Evolutionary conservation across 2,113 vertebrate species (phyloP).

Genomic region (Synchiropus splendidus): DNA sequence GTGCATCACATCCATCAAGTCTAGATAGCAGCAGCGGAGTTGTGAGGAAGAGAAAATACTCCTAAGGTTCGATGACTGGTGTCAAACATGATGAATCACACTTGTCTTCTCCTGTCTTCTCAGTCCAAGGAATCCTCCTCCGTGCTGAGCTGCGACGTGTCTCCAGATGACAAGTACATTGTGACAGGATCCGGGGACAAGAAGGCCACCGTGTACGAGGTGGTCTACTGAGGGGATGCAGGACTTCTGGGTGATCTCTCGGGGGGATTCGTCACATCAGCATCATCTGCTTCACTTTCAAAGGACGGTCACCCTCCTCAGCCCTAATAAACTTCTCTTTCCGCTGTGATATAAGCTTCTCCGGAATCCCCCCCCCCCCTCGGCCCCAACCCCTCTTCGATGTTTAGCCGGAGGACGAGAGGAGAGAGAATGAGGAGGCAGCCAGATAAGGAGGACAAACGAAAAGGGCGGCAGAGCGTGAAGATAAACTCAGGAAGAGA

Average conservation of each 20-base stretch:
- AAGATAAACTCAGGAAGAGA: conserved; percentile 51
- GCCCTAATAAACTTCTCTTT: conserved; percentile 2
- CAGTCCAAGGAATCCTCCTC: conserved; percentile 79
- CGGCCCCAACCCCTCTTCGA: too few species aligned
- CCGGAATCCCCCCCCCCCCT: conserved; percentile 23
- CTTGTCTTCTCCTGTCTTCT: not conserved
- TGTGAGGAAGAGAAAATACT: too few species aligned
- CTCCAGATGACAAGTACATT: conserved; percentile 75
- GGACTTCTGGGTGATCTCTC: not conserved
- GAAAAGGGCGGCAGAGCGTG: conserved; percentile 32
- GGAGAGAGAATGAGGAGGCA: too few species aligned
- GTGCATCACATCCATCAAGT: too few species aligned
- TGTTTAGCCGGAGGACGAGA: conserved; percentile 19
- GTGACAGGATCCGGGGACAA: conserved; percentile 78
- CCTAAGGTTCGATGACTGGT: too few species aligned
- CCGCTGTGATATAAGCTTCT: conserved; percentile 41
- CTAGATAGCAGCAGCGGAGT: too few species aligned
- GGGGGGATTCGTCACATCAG: conserved; percentile 31
- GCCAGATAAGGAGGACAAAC: conserved; percentile 19
- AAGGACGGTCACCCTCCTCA: conserved; percentile 13
- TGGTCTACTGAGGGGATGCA: conserved; percentile 70
- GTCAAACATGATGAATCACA: not conserved
- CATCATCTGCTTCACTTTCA: conserved; percentile 23
- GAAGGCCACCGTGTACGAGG: conserved; percentile 82
- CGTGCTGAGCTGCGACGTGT: conserved; percentile 79